phyloP scores from a whole-genome alignment of 2,113 vertebrate genomes.

The Tringa solitaria region DNA sequence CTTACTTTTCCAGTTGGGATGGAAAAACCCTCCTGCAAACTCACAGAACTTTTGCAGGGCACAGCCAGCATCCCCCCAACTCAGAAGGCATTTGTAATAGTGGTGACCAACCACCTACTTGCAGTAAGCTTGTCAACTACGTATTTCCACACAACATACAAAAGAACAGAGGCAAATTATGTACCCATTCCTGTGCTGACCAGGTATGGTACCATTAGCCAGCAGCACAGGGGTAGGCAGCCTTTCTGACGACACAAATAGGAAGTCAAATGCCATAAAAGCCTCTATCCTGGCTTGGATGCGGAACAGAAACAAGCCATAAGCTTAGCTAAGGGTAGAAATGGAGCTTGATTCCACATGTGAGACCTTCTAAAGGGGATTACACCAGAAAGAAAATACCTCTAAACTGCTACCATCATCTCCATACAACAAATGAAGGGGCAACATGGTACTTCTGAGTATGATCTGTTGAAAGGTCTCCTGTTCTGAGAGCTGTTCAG shows the following conservation, averaged over 20 bases:
- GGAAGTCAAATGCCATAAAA: not conserved
- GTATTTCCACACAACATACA: not conserved
- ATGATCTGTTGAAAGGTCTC: not conserved
- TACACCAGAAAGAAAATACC: not conserved
- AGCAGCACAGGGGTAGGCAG: not conserved
- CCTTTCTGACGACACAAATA: not conserved
- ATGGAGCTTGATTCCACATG: not conserved
- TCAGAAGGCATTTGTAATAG: not conserved
- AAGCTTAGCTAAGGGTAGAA: not conserved
- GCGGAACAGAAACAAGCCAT: not conserved
- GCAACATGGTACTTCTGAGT: not conserved
- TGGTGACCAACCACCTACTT: not conserved
- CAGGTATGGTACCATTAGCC: accelerated
- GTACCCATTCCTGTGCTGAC: not conserved
- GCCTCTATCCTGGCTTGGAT: not conserved
- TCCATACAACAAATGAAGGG: not conserved
- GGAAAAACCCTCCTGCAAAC: not conserved
- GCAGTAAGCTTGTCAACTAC: not conserved
- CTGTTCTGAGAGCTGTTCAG: not conserved
- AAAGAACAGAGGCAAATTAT: not conserved
- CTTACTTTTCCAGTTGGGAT: not conserved
- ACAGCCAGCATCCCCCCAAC: accelerated
- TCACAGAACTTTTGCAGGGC: not conserved
- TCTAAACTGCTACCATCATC: not conserved
- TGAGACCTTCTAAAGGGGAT: not conserved